Evolutionary conservation across 2,888 invertebrate genomes (phyloP), one percentile per base, ranked within the genome.

Genomic region (Drosophila melanosoma): DNA sequence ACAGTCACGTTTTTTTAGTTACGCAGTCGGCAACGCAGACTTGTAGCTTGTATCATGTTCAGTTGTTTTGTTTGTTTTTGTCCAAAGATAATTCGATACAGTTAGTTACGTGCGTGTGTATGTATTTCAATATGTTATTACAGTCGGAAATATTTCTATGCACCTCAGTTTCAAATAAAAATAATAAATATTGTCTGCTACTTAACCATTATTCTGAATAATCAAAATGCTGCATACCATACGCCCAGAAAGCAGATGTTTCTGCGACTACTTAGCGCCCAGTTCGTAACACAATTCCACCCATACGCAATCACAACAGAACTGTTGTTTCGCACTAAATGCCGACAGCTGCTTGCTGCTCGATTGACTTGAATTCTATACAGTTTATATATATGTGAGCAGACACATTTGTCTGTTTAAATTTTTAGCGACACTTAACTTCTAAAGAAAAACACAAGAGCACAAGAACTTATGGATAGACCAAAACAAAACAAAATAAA

Each of bases 221-320:
- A 64, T 32, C 51, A 3, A 48, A 51, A 11, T 49, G 48, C 57
- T 17, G 57, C 70, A 62, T 54, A 33, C 77, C 63, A 69, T 69
- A 49, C 6, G 45, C 29, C 20, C 54, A 20, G 29, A n/a, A 12
- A 7, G 32, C 32, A n/a, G n/a, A 38, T 17, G 29, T 40, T 4
- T 52, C 23, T 8, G 49, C 49, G 12, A 12, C 32, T 17, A 23
- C 6, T 54, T n/a, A 20, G 6, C n/a, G 26, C 42, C 23, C 17
- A 23, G 29, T 12, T 4, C 38, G 57, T 17, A 11, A 29, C n/a
- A 32, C 58, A 32, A n/a, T 10, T 12, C 23, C 32, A 10, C 42
- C 12, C 36, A 53, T 45, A 49, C 73, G 64, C 51, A 65, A 71
- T 62, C 48, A n/a, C 35, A 54, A 10, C n/a, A 35, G 10, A 8